These are phyloP conservation scores for Pangasius mekongensis DNA, from an alignment of 2,797 vertebrate species.

Conservation along the genomic window DNA sequence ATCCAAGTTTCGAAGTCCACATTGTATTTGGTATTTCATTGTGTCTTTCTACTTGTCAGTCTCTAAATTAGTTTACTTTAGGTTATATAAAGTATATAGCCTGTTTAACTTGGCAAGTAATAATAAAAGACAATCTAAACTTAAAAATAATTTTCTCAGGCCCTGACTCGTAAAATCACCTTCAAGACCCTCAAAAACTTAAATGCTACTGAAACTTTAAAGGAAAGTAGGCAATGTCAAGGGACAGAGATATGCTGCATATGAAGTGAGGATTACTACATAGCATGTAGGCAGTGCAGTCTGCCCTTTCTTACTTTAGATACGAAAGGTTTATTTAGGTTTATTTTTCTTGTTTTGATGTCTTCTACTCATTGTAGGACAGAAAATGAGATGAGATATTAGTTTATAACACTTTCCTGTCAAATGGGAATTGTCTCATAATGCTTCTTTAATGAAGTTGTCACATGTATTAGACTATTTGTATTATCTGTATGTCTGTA, in stretches of 20 bases:
- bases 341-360: slow-evolving; percentile 39
- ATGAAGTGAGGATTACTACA: slow-evolving; percentile 20
- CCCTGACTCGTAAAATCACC: slow-evolving; percentile 39
- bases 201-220: slow-evolving; percentile 41
- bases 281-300: slow-evolving; percentile 19
- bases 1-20: neutral
- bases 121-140: slow-evolving; percentile 38
- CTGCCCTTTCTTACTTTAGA: slow-evolving; percentile 13
- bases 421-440: slow-evolving; percentile 41
- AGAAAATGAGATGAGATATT: slow-evolving; percentile 44
- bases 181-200: slow-evolving; percentile 23
- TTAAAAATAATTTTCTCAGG: slow-evolving; percentile 37
- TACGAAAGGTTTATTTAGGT: neutral
- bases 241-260: slow-evolving; percentile 37
- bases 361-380: slow-evolving; percentile 12
- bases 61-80: slow-evolving; percentile 11
- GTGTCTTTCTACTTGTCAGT: neutral
- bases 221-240: slow-evolving; percentile 31
- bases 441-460: slow-evolving; percentile 56
- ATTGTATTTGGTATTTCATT: slow-evolving; percentile 7
- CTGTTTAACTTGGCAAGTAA: slow-evolving; percentile 26
- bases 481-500: slow-evolving; percentile 51
- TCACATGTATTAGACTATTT: slow-evolving; percentile 53
- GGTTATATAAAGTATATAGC: slow-evolving; percentile 31
- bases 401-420: slow-evolving; percentile 33